Base-by-base conservation (phyloP, 2,113 vertebrate species). In the Pandion haliaetus region DNA sequence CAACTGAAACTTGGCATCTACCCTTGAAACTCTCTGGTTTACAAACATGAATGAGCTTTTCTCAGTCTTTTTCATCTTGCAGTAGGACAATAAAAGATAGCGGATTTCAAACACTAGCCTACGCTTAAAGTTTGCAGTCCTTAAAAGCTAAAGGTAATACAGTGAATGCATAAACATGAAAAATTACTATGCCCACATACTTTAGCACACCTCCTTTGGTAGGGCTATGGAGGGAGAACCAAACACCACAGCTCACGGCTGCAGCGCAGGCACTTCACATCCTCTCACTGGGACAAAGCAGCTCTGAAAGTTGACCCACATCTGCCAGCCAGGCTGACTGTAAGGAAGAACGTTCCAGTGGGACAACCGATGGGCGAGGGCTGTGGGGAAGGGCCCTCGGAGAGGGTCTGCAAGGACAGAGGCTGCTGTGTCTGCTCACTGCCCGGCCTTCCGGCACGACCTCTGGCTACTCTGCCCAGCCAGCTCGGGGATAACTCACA, bases 281-380 rank as follows among this genome's bases (percentile, higher is more conserved):
- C 31, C 65, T 24, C 66, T 20, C 57, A 6, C 28, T 3, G 70
- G 66, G 82, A 92, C 92, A 86, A 70, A 88, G 85, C 86, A 45
- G 67, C 76, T 67, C 49, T 4, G 67, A 36, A 40, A 80, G 85
- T 7, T 24, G 84, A 18, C 61, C 32, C 38, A 8, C 0, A 2
- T 10, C 47, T 32, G 47, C 38, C 73, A 71, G 73, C 23, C 69
- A 38, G 28, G 4, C 23, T 0, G 5, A n/a, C 62, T 14, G 28
- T 1, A 20, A n/a, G 36, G 49, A 8, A 31, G 38, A n/a, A 31
- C 1, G 31, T 40, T 45, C 63, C 44, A 19, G 9, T 1, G 2
- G 79, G 58, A 72, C 2, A 0, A 1, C 1, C 2, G 4, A 17
- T 0, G 40, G 50, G 16, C 1, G 5, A 72, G 29, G 76, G 26